phyloP scores from a whole-genome alignment of 2,888 invertebrate species.

The Pammene aurita region DNA sequence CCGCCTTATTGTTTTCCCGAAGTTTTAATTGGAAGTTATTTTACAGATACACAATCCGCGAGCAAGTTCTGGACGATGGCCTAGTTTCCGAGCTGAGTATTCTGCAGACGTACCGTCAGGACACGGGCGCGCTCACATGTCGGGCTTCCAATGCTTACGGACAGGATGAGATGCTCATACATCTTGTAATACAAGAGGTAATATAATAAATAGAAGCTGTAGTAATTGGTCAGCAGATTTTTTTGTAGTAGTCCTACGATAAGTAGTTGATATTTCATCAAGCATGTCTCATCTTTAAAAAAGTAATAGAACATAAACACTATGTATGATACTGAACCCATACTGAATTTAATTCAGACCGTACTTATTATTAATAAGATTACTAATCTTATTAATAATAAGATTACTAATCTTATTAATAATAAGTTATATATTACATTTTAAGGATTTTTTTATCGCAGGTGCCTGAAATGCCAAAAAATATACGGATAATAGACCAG shows the following conservation, averaged over 20 bases:
- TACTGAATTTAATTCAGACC: too few species aligned
- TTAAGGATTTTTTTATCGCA: slow-evolving; percentile 69
- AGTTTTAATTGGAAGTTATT: slow-evolving; percentile 34
- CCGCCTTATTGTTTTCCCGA: slow-evolving; percentile 21
- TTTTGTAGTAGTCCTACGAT: too few species aligned
- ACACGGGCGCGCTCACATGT: slow-evolving; percentile 95
- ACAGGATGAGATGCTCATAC: slow-evolving; percentile 94
- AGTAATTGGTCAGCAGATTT: too few species aligned
- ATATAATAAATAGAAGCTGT: background rate
- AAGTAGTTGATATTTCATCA: too few species aligned
- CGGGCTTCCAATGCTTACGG: slow-evolving; percentile 95
- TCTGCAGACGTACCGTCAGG: slow-evolving; percentile 92
- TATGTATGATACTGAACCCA: too few species aligned
- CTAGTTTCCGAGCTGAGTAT: slow-evolving; percentile 93
- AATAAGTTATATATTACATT: too few species aligned
- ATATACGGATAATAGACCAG: slow-evolving; percentile 92
- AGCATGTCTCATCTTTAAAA: too few species aligned
- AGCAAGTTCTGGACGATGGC: slow-evolving; percentile 90
- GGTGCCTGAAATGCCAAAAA: slow-evolving; percentile 94
- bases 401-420: too few species aligned
- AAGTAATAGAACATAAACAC: too few species aligned
- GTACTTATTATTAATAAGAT: too few species aligned
- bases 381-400: too few species aligned
- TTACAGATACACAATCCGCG: slow-evolving; percentile 87
- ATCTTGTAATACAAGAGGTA: slow-evolving; percentile 94